Percentiles rank a stretch among this genome's conserved stretches.
Evolutionary conservation across 2,113 vertebrate species (phyloP).

Genomic region (Aviceda subcristata): DNA sequence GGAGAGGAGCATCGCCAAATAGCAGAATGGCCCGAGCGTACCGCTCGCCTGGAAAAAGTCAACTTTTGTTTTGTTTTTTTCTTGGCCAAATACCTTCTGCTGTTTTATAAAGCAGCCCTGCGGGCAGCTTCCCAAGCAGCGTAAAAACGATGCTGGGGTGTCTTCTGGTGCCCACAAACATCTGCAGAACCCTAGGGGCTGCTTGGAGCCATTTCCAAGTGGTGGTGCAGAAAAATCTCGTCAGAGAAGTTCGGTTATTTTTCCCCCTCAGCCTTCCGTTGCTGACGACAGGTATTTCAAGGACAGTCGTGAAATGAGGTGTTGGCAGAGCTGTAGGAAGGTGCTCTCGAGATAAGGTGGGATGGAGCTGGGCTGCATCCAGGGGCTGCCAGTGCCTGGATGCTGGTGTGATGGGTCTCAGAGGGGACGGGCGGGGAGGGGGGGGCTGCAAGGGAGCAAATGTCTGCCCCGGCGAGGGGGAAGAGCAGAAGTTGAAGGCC

Average conservation of each 20-base stretch:
- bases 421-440: neutral
- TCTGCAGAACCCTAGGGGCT: neutral
- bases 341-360: neutral
- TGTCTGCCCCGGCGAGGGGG: neutral
- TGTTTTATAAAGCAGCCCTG: neutral
- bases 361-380: neutral
- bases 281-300: neutral
- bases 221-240: neutral
- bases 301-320: rapidly evolving
- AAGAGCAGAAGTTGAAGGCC: neutral
- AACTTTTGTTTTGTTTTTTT: conserved; percentile 27
- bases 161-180: neutral
- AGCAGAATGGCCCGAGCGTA: neutral
- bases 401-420: neutral
- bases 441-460: neutral
- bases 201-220: neutral
- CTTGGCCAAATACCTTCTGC: neutral
- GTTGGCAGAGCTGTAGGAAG: neutral
- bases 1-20: neutral
- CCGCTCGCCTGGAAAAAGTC: neutral
- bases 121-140: neutral
- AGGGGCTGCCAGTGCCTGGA: neutral
- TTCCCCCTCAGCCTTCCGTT: neutral
- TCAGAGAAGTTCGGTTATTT: neutral
- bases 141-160: neutral